A percentile compares a stretch with the other conserved stretches of the same genome.
phyloP scores from a whole-genome alignment of 2,888 invertebrate genomes.

The Noctua pronuba region DNA sequence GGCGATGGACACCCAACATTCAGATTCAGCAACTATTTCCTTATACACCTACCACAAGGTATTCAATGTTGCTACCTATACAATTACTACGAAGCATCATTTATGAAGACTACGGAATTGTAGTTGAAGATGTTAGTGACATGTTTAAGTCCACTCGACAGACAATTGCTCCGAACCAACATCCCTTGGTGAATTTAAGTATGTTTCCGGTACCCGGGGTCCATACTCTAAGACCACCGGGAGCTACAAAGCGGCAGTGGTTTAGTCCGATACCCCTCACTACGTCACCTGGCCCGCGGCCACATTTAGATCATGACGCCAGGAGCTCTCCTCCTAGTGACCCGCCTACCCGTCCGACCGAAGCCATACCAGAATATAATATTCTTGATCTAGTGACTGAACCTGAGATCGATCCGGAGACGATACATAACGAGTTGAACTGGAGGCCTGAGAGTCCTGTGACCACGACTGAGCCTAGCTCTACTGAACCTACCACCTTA shows the following conservation, averaged over 20 bases:
- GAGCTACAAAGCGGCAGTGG: not conserved
- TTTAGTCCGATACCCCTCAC: not conserved
- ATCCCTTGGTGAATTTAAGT: constrained; percentile 43
- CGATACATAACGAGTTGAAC: not conserved
- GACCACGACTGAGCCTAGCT: not conserved
- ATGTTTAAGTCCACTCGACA: constrained; percentile 36
- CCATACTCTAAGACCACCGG: not conserved
- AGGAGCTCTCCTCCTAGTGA: no score
- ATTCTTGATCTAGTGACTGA: no score
- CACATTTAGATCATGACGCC: not conserved
- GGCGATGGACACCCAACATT: constrained; percentile 10
- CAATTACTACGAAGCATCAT: constrained; percentile 19
- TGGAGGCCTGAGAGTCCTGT: not conserved
- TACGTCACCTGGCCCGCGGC: not conserved
- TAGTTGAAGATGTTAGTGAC: constrained; percentile 24
- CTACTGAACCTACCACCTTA: not conserved
- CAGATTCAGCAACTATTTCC: constrained; percentile 21
- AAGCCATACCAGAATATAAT: not conserved
- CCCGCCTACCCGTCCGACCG: not conserved
- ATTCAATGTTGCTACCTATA: constrained; percentile 16
- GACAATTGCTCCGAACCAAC: not conserved
- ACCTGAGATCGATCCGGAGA: not conserved
- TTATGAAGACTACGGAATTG: constrained; percentile 19
- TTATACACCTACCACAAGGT: constrained; percentile 38
- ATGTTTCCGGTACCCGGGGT: constrained; percentile 4